phyloP scores from a whole-genome alignment of 2,797 vertebrate species.

The Manis pentadactyla region DNA sequence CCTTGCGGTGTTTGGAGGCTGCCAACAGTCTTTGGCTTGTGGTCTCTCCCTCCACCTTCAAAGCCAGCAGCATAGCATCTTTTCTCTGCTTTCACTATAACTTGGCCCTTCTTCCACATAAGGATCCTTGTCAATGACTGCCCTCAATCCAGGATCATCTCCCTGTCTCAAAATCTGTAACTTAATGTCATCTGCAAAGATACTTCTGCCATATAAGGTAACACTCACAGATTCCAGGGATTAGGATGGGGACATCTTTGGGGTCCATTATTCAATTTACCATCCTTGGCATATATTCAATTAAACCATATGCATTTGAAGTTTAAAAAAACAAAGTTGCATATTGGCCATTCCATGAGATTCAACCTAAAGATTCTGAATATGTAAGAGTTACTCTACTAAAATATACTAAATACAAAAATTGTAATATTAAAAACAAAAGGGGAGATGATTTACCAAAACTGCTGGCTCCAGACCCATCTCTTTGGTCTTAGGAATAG shows the following conservation, averaged over 20 bases:
- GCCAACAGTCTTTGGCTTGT: neutral
- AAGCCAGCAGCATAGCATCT: neutral
- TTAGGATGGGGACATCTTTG: neutral
- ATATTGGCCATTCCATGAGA: neutral
- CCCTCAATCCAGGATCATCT: neutral
- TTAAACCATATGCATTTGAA: neutral
- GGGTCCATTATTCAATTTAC: neutral
- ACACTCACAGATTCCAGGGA: neutral
- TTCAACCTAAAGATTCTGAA: neutral
- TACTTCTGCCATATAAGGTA: neutral
- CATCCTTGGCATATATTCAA: neutral
- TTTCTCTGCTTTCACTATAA: neutral
- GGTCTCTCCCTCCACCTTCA: neutral
- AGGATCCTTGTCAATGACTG: neutral
- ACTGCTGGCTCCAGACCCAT: neutral
- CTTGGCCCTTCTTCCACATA: neutral
- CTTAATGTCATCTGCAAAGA: neutral
- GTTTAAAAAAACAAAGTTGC: neutral
- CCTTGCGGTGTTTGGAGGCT: neutral
- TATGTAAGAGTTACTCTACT: neutral
- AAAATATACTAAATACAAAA: no score
- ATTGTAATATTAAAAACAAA: neutral
- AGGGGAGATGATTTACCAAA: neutral
- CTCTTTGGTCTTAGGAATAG: neutral
- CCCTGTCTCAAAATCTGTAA: neutral